Percentiles rank a stretch among this genome's conserved stretches.
These are phyloP conservation scores for Drosophila melanogaster DNA, from an alignment of 1,140 invertebrate species.

Conservation along the genomic window DNA sequence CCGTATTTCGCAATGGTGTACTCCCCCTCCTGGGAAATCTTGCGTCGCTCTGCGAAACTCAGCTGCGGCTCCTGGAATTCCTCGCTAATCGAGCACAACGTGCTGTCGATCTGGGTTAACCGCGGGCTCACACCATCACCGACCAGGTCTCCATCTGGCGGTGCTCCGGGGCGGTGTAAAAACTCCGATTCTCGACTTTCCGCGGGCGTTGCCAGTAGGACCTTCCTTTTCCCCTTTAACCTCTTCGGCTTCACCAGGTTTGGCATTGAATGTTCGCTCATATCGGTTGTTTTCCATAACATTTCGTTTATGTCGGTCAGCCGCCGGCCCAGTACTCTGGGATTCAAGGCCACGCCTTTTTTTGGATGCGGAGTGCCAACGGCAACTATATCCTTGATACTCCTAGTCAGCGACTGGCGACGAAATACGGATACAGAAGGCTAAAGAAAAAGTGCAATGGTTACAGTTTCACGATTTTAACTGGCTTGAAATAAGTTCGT, in stretches of 20 bases:
- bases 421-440: background rate
- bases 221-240: background rate
- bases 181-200: too few relatives aligned
- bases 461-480: too few relatives aligned
- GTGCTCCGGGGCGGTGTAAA: background rate
- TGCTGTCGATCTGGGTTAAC: background rate
- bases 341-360: slow-evolving; percentile 25
- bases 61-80: background rate
- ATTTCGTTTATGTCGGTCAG: background rate
- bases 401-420: background rate
- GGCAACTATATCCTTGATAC: background rate
- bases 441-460: background rate
- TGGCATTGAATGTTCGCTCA: too few relatives aligned
- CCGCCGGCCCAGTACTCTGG: background rate
- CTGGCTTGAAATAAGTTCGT: too few relatives aligned
- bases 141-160: background rate
- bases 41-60: slow-evolving; percentile 36
- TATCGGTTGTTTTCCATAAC: background rate
- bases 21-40: slow-evolving; percentile 36
- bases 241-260: accelerated
- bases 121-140: background rate
- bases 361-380: slow-evolving; percentile 42
- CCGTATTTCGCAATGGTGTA: slow-evolving; percentile 56
- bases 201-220: background rate
- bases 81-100: background rate